Evolutionary conservation across 35 echinoderm and acorn worm species (phyloP), one percentile per base, ranked within the genome.

Genomic region (Lytechinus pictus): DNA sequence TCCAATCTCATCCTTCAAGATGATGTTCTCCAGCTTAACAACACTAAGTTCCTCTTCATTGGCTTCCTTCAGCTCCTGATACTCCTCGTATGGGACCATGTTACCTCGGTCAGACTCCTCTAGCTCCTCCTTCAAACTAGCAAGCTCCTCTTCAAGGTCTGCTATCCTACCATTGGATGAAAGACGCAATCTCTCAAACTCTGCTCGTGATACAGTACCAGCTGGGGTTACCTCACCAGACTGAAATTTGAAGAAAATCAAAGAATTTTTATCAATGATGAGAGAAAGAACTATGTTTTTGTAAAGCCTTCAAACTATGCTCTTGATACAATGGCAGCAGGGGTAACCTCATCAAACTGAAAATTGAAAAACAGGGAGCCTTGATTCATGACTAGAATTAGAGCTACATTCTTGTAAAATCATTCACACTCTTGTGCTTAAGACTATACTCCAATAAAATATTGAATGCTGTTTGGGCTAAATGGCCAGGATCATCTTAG

Each of bases 1-100:
- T 87, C 94, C 96, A 54, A 97, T 95, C 91, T 97, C 95, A 12
- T 97, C 96, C 71, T 89, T 95, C 89, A 97, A 93, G 10, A 97
- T 52, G 27, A 87, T 91, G 6, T 92, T 95, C 10, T 96, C 95
- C 54, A 95, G 57, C 60, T 98, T 95, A 4, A 98, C 53, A 53
- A 92, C 86, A 10, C 19, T 51, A 9, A 96, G 51, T 60, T 98
- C 97, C 44, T 91, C 66, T 53, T 96, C 94, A 55, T 92, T 98
- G 3, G 79, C 92, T 52, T 88, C 90, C 87, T 91, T 95, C 10
- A 96, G 60, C 86, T 97, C 91, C 66, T 96, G 51, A 71, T 97
- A 72, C 87, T 97, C 96, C 11, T 95, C 54, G 29, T 86, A 88
- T 3, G 91, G 21, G 86, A 94, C 94, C 86, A 94, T 89, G 55